Percentiles rank a stretch among this genome's conserved stretches.
These are phyloP conservation scores for Linyphia triangularis DNA, from an alignment of 2,888 invertebrate species.

Conservation along the genomic window DNA sequence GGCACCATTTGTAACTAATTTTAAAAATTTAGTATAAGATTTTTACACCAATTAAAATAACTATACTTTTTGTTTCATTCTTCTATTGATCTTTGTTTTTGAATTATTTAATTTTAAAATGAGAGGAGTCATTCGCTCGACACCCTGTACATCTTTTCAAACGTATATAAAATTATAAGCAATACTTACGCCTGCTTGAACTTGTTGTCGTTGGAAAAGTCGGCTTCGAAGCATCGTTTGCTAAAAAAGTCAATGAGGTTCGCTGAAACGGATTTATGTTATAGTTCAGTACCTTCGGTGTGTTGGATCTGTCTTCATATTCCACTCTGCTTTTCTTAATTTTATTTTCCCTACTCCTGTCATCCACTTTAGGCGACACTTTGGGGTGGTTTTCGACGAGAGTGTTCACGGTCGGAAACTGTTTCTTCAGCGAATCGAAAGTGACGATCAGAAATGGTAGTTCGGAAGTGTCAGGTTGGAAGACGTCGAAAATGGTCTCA, in stretches of 20 bases:
- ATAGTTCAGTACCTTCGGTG: slow-evolving; percentile 1
- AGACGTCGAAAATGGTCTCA: slow-evolving; percentile 27
- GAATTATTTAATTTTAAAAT: too few relatives aligned
- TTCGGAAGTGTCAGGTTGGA: background rate
- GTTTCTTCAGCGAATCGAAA: slow-evolving; percentile 37
- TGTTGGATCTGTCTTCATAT: background rate
- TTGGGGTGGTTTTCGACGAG: background rate
- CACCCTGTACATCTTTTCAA: too few relatives aligned
- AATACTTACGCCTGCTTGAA: slow-evolving; percentile 5
- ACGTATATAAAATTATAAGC: too few relatives aligned
- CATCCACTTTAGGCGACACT: background rate
- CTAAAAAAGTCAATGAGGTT: background rate
- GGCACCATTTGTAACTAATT: too few relatives aligned
- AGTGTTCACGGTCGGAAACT: background rate
- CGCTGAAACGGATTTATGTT: background rate
- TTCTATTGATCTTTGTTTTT: too few relatives aligned
- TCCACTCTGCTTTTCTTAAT: background rate
- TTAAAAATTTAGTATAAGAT: too few relatives aligned
- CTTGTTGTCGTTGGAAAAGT: background rate
- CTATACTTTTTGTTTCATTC: too few relatives aligned
- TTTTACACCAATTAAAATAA: too few relatives aligned
- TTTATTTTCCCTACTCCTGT: background rate
- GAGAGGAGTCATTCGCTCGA: too few relatives aligned
- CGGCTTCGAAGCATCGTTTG: background rate
- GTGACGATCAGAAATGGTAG: slow-evolving; percentile 21